Evolutionary conservation across 2,888 invertebrate species (phyloP).

Genomic region (Polymixis lichenea): DNA sequence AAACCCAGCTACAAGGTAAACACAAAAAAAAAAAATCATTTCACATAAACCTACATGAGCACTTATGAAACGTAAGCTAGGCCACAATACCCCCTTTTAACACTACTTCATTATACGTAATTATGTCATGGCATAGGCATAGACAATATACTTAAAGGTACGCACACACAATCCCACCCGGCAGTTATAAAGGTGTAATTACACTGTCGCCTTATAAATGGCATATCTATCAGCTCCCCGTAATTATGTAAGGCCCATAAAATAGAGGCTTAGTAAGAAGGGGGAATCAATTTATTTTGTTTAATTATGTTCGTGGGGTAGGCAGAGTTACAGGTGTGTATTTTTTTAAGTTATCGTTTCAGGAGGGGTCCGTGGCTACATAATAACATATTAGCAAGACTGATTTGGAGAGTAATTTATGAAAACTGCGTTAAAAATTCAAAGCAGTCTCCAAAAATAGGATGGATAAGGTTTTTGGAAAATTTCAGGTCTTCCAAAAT

Average conservation of each 20-base stretch:
- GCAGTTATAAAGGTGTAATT: conserved; percentile 39
- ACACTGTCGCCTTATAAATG: conserved; percentile 35
- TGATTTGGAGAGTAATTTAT: too few species aligned
- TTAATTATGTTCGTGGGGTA: conserved; percentile 28
- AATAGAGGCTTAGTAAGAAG: conserved; percentile 25
- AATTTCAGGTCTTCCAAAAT: too few species aligned
- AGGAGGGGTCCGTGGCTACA: too few species aligned
- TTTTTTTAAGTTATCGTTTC: background rate
- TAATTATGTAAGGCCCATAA: conserved; percentile 46
- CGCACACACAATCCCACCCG: conserved; percentile 18
- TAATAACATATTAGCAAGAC: too few species aligned
- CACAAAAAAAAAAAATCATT: too few species aligned
- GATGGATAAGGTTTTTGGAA: too few species aligned
- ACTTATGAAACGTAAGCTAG: too few species aligned
- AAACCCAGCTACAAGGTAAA: too few species aligned
- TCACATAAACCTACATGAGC: too few species aligned
- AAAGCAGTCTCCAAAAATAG: too few species aligned
- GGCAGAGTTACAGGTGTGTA: background rate
- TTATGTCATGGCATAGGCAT: background rate
- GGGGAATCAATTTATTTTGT: conserved; percentile 58
- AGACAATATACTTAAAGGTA: conserved; percentile 9
- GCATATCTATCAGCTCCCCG: conserved; percentile 44
- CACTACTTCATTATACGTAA: background rate
- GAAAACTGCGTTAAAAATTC: too few species aligned
- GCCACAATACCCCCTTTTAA: background rate